phyloP scores from a whole-genome alignment of 2,888 invertebrate genomes.

The Cantharis rustica region DNA sequence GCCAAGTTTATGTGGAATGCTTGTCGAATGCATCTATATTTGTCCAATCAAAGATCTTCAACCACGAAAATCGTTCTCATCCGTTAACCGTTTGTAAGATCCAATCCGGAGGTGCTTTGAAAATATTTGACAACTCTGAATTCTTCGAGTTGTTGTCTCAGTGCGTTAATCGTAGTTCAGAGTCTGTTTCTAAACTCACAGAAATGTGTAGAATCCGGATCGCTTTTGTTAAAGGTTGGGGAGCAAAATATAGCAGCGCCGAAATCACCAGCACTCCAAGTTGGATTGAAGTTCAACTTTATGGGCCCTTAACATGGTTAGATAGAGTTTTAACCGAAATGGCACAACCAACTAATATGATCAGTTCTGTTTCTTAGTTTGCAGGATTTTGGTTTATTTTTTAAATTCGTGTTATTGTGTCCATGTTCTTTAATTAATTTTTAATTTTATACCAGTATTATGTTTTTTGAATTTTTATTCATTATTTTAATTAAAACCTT shows the following conservation, averaged over 20 bases:
- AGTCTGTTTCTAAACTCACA: constrained; percentile 97
- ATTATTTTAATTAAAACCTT: too few relatives aligned
- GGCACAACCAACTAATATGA: constrained; percentile 97
- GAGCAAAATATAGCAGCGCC: constrained; percentile 98
- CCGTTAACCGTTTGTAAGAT: constrained; percentile 99
- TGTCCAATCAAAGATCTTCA: constrained; percentile 97
- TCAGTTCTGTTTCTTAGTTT: constrained; percentile 88
- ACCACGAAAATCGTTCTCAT: constrained; percentile 97
- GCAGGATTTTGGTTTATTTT: too few relatives aligned
- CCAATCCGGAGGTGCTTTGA: constrained; percentile 92
- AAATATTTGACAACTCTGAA: constrained; percentile 98
- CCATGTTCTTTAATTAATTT: too few relatives aligned
- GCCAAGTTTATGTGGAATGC: constrained; percentile 98
- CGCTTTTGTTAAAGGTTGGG: constrained; percentile 99
- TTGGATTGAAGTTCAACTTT: constrained; percentile 98
- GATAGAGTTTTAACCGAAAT: constrained; percentile 98
- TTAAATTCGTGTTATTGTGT: too few relatives aligned
- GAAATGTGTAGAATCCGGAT: constrained; percentile 99
- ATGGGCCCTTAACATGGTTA: constrained; percentile 97
- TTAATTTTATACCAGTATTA: too few relatives aligned
- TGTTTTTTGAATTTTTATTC: too few relatives aligned
- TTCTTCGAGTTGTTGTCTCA: constrained; percentile 95
- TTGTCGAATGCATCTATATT: constrained; percentile 97
- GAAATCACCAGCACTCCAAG: constrained; percentile 99
- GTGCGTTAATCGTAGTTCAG: constrained; percentile 97